These are phyloP conservation scores for Siniperca knerii DNA, from an alignment of 2,113 vertebrate genomes.

Conservation along the genomic window DNA sequence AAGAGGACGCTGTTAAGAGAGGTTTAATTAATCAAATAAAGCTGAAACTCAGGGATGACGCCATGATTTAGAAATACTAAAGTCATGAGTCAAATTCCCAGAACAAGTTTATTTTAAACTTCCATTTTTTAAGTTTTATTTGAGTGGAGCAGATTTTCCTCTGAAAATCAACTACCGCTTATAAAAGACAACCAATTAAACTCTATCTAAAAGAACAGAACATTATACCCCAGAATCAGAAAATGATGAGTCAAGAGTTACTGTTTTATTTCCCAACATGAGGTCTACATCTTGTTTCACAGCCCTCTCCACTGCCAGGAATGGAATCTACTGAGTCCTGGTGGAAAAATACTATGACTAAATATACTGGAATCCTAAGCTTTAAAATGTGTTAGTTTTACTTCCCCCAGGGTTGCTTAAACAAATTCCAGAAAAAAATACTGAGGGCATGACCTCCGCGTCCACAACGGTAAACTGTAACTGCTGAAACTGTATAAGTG, in stretches of 20 bases:
- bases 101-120: not conserved
- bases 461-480: not conserved
- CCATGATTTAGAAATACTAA: not conserved
- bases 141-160: not conserved
- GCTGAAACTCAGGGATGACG: not conserved
- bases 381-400: not conserved
- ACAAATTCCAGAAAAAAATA: not conserved
- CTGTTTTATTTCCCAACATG: constrained; percentile 18
- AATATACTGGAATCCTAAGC: not conserved
- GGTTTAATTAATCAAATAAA: not conserved
- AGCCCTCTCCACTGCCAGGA: not conserved
- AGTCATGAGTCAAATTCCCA: not conserved
- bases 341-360: not conserved
- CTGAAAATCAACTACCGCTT: not conserved
- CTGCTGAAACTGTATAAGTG: not conserved
- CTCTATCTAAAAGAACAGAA: not conserved
- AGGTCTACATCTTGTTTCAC: not conserved
- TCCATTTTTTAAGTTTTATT: not conserved
- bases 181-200: not conserved
- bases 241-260: not conserved
- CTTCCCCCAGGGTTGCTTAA: not conserved
- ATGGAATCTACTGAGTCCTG: not conserved
- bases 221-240: not conserved
- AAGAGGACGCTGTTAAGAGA: not conserved
- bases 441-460: not conserved